Base-by-base conservation (phyloP, 2,113 vertebrate genomes). In the Ascaphus truei region DNA sequence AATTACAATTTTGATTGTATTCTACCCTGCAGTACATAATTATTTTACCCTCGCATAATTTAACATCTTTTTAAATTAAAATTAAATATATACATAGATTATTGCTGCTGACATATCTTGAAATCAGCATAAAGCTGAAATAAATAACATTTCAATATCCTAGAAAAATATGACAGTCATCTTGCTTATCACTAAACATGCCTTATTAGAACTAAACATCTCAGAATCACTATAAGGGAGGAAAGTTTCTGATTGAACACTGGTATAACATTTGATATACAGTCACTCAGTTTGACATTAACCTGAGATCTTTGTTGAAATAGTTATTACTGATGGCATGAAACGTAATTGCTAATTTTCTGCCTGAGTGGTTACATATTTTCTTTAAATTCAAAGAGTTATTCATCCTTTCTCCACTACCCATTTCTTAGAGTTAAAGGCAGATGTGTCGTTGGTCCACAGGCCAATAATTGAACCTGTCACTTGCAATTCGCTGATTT, bases 281-380 rank as follows among this genome's bases (percentile, higher is more conserved):
- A 92, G 92, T 92, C 90, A 91, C 87, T 90, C 47, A 59, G 87
- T 87, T 88, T 86, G 86, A 93, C 88, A 85, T 93, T 93, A 93
- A 94, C 91, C 89, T 91, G 91, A 93, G 91, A 94, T 94, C 91
- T 93, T 90, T 84, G 83, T 90, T 94, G 92, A 93, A 96, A 94
- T 90, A 92, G 91, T 94, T 95, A 98, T 96, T 96, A 96, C 93
- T 89, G 92, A 95, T 94, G 93, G 92, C 94, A 96, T 72, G 4
- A 88, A 92, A 91, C 88, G 92, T 95, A 96, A 98, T 96, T 95
- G 92, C 89, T 96, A 94, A 97, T 97, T 98, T 97, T 96, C 93
- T 92, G 89, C 92, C 88, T 89, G 87, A 87, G 84, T 84, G 81
- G 83, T 80, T 95, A 91, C 92, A 95, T 95, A 95, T 96, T 96